phyloP scores from a whole-genome alignment of 2,797 vertebrate species.

The Limosa lapponica region DNA sequence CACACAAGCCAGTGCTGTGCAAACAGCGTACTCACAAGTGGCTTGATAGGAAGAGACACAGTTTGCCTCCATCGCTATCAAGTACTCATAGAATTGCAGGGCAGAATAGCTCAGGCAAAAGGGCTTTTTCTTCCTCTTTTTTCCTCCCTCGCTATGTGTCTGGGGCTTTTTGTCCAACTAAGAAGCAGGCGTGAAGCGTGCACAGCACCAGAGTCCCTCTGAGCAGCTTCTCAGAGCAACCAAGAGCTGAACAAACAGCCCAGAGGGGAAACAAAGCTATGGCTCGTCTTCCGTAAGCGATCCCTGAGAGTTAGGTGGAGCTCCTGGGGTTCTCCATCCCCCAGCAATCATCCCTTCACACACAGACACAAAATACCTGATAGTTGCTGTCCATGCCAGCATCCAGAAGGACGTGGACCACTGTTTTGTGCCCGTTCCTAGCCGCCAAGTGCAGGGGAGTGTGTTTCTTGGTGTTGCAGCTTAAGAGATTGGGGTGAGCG shows the following conservation, averaged over 20 bases:
- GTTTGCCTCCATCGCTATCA: background rate
- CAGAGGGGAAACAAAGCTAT: background rate
- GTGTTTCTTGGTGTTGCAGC: constrained; percentile 95
- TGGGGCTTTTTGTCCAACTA: background rate
- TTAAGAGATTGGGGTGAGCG: constrained; percentile 94
- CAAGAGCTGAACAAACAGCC: constrained; percentile 4
- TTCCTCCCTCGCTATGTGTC: accelerated
- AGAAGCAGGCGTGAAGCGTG: constrained; percentile 12
- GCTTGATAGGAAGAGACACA: background rate
- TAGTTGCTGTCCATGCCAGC: constrained; percentile 99
- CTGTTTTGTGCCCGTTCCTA: constrained; percentile 91
- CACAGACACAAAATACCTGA: constrained; percentile 79
- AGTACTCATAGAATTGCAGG: background rate
- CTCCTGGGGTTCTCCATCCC: background rate
- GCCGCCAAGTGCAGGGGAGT: constrained; percentile 95
- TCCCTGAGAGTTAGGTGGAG: background rate
- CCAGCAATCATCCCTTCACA: background rate
- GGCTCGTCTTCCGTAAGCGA: background rate
- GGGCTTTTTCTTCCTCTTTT: background rate
- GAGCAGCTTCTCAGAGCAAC: background rate
- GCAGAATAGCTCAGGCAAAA: background rate
- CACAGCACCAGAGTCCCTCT: background rate
- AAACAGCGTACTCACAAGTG: background rate
- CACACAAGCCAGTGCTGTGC: background rate
- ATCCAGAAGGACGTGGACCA: constrained; percentile 91